phyloP scores from a whole-genome alignment of 37 sponge, comb jelly and placozoan species.

The Diacarnus erythraeanus region DNA sequence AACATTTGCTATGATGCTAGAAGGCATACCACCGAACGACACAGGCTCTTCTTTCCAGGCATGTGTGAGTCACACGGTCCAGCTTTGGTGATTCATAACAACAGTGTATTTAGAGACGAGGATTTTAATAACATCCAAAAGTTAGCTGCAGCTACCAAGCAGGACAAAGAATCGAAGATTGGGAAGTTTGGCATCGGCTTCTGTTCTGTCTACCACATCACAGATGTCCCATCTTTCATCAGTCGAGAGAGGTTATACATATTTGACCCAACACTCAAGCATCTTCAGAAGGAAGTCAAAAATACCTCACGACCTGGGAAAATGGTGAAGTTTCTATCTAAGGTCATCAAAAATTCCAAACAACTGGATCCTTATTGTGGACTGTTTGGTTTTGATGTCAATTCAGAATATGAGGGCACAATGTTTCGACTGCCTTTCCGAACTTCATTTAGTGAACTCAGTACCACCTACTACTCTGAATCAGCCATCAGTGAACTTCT shows the following conservation, averaged over 20 bases:
- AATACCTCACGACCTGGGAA: slow-evolving; percentile 52
- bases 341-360: slow-evolving; percentile 14
- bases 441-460: slow-evolving; percentile 53
- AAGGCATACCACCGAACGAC: slow-evolving; percentile 2
- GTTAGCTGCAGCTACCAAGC: slow-evolving; percentile 77
- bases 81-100: slow-evolving; percentile 60
- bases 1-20: slow-evolving; percentile 65
- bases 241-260: slow-evolving; percentile 53
- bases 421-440: slow-evolving; percentile 83
- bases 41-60: slow-evolving; percentile 45
- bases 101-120: slow-evolving; percentile 58
- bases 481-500: slow-evolving; percentile 14
- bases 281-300: slow-evolving; percentile 30
- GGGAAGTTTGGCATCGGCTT: slow-evolving; percentile 88
- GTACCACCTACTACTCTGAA: slow-evolving; percentile 13
- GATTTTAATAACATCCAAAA: slow-evolving; percentile 84
- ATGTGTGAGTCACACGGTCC: slow-evolving; percentile 74
- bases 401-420: slow-evolving; percentile 45
- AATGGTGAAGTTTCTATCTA: slow-evolving; percentile 18
- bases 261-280: slow-evolving; percentile 66
- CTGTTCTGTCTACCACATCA: slow-evolving; percentile 74
- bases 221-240: slow-evolving; percentile 67
- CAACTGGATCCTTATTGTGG: slow-evolving; percentile 60
- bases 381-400: slow-evolving; percentile 38
- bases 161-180: slow-evolving; percentile 59